A percentile compares a stretch with the other conserved stretches of the same genome.
These are phyloP conservation scores for Cyclophora albipunctata DNA, from an alignment of 2,888 invertebrate genomes.

Conservation along the genomic window DNA sequence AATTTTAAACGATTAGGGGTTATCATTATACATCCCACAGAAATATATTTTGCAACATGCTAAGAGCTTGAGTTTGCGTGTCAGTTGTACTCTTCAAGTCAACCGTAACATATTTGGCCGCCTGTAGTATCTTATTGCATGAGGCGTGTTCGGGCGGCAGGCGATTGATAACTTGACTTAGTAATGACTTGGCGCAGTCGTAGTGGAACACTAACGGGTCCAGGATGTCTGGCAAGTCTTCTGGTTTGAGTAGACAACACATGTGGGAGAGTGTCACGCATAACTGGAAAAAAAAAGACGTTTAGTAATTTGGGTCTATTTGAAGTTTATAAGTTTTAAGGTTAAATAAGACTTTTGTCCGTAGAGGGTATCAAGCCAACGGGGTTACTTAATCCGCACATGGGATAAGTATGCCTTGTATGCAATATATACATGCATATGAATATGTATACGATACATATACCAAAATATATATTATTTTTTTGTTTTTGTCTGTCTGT, in stretches of 20 bases:
- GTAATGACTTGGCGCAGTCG: conserved; percentile 53
- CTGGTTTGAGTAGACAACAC: conserved; percentile 70
- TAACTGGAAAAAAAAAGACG: conserved; percentile 60
- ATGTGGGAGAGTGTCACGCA: conserved; percentile 85
- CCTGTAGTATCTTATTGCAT: conserved; percentile 56
- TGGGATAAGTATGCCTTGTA: too few relatives aligned
- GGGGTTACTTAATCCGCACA: too few relatives aligned
- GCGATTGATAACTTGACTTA: conserved; percentile 53
- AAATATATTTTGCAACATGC: conserved; percentile 65
- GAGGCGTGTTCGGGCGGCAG: conserved; percentile 60
- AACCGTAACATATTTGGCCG: conserved; percentile 65
- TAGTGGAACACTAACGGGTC: conserved; percentile 67
- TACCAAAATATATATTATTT: too few relatives aligned
- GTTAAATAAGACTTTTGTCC: neutral
- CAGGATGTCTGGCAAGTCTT: conserved; percentile 75
- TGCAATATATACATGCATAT: too few relatives aligned
- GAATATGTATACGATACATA: too few relatives aligned
- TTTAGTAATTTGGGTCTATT: too few relatives aligned
- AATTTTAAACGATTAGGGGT: too few relatives aligned
- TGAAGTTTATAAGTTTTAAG: neutral
- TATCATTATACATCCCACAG: conserved; percentile 53
- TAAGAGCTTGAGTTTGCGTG: conserved; percentile 47
- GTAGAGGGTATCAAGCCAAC: too few relatives aligned
- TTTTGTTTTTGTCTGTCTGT: too few relatives aligned
- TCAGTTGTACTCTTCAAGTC: conserved; percentile 48